phyloP scores from a whole-genome alignment of 2,888 invertebrate genomes.

The Xanthorhoe spadicearia region DNA sequence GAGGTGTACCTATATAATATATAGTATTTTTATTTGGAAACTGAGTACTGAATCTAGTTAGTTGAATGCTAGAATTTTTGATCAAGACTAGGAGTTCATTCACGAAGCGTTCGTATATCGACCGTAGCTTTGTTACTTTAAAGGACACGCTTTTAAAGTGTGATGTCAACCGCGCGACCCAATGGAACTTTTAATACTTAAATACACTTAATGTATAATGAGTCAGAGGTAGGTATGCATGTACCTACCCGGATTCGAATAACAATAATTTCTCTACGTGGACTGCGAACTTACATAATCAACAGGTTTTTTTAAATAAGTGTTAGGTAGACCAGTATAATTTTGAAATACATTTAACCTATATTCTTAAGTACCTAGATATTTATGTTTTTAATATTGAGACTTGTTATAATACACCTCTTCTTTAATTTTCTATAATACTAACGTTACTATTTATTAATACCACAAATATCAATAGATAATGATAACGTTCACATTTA shows the following conservation, averaged over 20 bases:
- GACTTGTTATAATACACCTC: no score
- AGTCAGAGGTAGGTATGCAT: slow-evolving; percentile 54
- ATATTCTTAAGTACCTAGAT: neutral
- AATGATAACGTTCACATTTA: slow-evolving; percentile 36
- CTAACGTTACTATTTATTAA: no score
- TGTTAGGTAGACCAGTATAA: slow-evolving; percentile 35
- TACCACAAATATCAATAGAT: slow-evolving; percentile 15
- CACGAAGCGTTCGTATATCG: no score
- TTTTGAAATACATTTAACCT: neutral
- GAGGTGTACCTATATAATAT: no score
- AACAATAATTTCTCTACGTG: slow-evolving; percentile 63
- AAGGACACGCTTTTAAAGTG: slow-evolving; percentile 3
- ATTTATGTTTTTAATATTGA: neutral
- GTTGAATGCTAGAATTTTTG: no score
- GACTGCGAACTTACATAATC: slow-evolving; percentile 60
- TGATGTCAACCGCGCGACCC: slow-evolving; percentile 28
- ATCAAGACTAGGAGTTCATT: no score
- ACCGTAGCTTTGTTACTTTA: neutral
- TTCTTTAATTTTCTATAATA: no score
- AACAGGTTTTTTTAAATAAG: slow-evolving; percentile 50
- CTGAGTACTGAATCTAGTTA: no score
- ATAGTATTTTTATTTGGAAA: no score
- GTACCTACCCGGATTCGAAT: slow-evolving; percentile 67
- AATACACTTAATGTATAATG: slow-evolving; percentile 41
- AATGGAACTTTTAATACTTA: slow-evolving; percentile 33